Base-by-base conservation (phyloP, 2,888 invertebrate genomes). In the Amorpha juglandis region DNA sequence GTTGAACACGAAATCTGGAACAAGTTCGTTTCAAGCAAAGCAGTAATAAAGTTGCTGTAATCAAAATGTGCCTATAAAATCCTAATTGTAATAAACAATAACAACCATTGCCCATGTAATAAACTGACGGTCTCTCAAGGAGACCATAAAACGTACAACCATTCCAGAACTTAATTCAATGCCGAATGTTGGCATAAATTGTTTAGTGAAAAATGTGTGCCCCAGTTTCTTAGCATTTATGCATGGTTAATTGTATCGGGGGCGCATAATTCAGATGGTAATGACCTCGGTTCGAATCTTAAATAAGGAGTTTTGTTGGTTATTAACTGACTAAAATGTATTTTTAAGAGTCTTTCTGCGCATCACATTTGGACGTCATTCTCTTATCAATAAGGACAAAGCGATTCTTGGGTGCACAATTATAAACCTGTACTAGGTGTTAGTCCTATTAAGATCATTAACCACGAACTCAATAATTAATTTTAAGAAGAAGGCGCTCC, bases 21-120 rank as follows among this genome's bases (percentile, higher is more conserved):
- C 42, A 19, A 58, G 42, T 58, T 4, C 19, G 19, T 50, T 50
- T 19, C 58, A 58, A 58, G 58, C 16, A 16, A 38, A 55, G n/a
- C 55, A 35, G 55, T 16, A 58, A 58, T 58, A 58, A 58, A 58
- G 38, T 58, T 12, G 19, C 38, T 42, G 58, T 58, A 42, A 42
- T 58, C 58, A 42, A 58, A 55, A 38, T 58, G 16, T 55, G 58
- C 38, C 58, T 42, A 58, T 58, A 58, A 58, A 58, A 58, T 58
- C 42, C 58, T 58, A 58, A 58, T 58, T 58, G 58, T 58, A 58
- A 58, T 58, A 58, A 58, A 58, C 58, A 58, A 58, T 58, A 58
- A 42, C 58, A 38, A 19, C 42, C 58, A 38, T 42, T 38, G 27
- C 27, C 6, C 52, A 19, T 58, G 58, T 38, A 38, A 58, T 58